Evolutionary conservation across 2,113 vertebrate species (phyloP).

Genomic region (Ictalurus punctatus): DNA sequence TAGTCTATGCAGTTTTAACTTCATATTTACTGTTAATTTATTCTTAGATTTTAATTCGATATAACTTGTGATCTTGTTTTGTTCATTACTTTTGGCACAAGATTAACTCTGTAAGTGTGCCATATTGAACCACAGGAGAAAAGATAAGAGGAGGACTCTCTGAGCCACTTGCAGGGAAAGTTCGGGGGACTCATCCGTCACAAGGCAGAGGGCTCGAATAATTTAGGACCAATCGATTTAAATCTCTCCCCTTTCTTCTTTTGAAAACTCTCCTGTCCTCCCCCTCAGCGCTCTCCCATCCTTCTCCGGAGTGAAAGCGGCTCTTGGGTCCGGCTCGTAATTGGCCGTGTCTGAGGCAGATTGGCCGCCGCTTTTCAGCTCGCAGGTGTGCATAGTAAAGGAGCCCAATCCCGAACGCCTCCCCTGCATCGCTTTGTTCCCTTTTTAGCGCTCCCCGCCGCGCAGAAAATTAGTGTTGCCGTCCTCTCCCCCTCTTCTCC

Average conservation of each 20-base stretch:
- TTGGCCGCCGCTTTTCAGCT: slow-evolving; percentile 78
- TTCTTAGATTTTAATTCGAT: neutral
- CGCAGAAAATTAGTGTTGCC: slow-evolving; percentile 67
- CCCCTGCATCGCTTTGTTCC: slow-evolving; percentile 76
- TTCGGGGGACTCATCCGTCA: slow-evolving; percentile 42
- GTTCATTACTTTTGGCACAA: slow-evolving; percentile 35
- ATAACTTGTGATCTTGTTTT: neutral
- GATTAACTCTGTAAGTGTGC: slow-evolving; percentile 35
- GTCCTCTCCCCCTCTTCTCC: slow-evolving; percentile 53
- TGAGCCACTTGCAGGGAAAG: slow-evolving; percentile 27
- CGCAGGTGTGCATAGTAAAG: slow-evolving; percentile 82
- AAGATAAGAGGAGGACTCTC: slow-evolving; percentile 34
- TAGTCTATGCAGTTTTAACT: too few species aligned
- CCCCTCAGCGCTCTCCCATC: slow-evolving; percentile 45
- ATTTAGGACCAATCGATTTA: slow-evolving; percentile 57
- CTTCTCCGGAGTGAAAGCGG: slow-evolving; percentile 66
- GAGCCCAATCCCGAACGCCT: slow-evolving; percentile 69
- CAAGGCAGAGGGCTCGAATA: slow-evolving; percentile 43
- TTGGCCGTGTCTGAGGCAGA: slow-evolving; percentile 78
- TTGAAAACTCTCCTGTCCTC: slow-evolving; percentile 48
- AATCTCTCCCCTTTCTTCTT: slow-evolving; percentile 59
- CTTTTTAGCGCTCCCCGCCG: slow-evolving; percentile 64
- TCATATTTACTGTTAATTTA: neutral
- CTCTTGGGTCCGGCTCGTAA: slow-evolving; percentile 71
- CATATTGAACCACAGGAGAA: slow-evolving; percentile 16